These are phyloP conservation scores for Nemotelus nigrinus DNA, from an alignment of 2,888 invertebrate genomes.

Conservation along the genomic window DNA sequence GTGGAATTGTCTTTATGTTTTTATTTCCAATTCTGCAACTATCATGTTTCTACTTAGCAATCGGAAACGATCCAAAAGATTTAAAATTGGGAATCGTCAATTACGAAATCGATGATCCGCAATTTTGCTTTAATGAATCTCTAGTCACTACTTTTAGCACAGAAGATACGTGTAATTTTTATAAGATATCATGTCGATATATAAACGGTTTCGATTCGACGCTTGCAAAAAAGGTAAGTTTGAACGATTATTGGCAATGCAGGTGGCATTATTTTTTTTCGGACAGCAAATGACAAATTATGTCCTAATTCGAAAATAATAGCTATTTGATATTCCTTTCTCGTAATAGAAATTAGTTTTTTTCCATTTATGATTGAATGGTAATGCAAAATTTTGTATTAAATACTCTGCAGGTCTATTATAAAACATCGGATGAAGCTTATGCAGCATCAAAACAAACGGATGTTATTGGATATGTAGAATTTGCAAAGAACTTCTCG, in stretches of 20 bases:
- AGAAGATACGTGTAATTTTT: conserved; percentile 66
- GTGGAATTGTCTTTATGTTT: conserved; percentile 82
- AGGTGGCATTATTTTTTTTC: too few species aligned
- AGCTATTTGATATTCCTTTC: background rate
- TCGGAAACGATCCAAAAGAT: conserved; percentile 79
- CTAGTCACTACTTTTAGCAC: conserved; percentile 62
- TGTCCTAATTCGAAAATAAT: background rate
- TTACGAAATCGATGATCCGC: conserved; percentile 71
- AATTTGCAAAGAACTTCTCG: conserved; percentile 80
- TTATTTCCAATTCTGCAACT: conserved; percentile 85
- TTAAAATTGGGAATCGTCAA: conserved; percentile 82
- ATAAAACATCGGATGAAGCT: conserved; percentile 68
- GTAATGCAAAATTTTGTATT: background rate
- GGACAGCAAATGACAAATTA: too few species aligned
- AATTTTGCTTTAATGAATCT: conserved; percentile 63
- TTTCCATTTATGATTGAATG: conserved; percentile 10
- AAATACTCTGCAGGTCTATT: conserved; percentile 64
- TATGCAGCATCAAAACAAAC: conserved; percentile 68
- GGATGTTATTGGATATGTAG: conserved; percentile 72
- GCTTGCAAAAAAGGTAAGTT: conserved; percentile 66
- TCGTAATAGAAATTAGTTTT: background rate
- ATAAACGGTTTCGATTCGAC: conserved; percentile 69
- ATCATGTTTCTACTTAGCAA: conserved; percentile 80
- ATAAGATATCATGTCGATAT: conserved; percentile 72
- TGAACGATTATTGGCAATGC: too few species aligned